phyloP scores from a whole-genome alignment of 2,888 invertebrate genomes.

The Resseliella maxima region DNA sequence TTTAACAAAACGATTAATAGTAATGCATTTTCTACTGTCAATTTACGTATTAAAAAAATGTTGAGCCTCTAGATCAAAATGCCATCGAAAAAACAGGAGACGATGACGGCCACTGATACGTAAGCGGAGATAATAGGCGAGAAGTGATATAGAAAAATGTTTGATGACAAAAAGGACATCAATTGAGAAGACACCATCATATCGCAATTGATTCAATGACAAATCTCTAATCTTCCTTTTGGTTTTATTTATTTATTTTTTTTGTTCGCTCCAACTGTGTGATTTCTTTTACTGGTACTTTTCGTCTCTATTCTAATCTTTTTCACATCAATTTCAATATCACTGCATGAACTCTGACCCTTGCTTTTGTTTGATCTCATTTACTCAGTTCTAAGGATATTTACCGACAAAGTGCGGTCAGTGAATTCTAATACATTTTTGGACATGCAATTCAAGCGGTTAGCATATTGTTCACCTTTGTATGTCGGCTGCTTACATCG shows the following conservation, averaged over 20 bases:
- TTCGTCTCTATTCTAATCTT: not conserved
- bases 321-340: not conserved
- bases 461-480: not conserved
- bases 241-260: not conserved
- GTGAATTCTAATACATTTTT: not conserved
- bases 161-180: constrained; percentile 40
- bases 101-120: constrained; percentile 20
- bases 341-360: not conserved
- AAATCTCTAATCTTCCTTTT: constrained; percentile 4
- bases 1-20: constrained; percentile 53
- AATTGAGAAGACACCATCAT: not conserved
- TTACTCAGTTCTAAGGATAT: not conserved
- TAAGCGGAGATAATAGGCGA: not conserved
- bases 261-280: not conserved
- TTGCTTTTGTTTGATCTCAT: constrained; percentile 23
- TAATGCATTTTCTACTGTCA: constrained; percentile 34
- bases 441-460: not conserved
- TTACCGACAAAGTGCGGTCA: not conserved
- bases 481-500: not conserved
- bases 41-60: not conserved
- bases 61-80: not conserved
- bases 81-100: not conserved
- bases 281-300: not conserved
- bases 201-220: not conserved
- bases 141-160: constrained; percentile 39